Evolutionary conservation across 2,113 vertebrate genomes (phyloP).

Genomic region (Atractosteus spatula): DNA sequence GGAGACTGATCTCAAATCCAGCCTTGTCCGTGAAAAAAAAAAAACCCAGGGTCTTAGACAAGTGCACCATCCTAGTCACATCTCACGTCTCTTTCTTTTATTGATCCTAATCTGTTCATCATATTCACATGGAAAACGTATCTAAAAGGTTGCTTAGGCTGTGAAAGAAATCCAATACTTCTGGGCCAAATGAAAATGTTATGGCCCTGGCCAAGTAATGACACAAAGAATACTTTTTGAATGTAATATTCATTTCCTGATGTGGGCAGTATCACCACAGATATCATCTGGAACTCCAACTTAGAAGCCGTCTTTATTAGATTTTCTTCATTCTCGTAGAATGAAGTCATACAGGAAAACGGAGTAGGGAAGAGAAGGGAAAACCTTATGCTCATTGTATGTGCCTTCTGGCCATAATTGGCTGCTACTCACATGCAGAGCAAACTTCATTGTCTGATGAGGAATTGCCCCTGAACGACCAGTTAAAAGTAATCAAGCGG

Average conservation of each 20-base stretch:
- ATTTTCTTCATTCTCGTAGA: slow-evolving; percentile 65
- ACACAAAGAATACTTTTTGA: slow-evolving; percentile 72
- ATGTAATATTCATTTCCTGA: slow-evolving; percentile 77
- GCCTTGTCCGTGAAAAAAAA: background rate
- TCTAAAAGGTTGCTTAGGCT: slow-evolving; percentile 68
- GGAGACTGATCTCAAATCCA: background rate
- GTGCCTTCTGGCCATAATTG: background rate
- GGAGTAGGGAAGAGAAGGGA: slow-evolving; percentile 22
- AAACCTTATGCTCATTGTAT: slow-evolving; percentile 29
- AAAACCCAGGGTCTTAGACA: background rate
- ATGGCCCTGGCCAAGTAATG: slow-evolving; percentile 64
- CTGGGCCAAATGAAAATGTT: slow-evolving; percentile 69
- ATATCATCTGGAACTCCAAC: slow-evolving; percentile 58
- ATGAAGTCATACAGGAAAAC: slow-evolving; percentile 58
- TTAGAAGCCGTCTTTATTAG: slow-evolving; percentile 65
- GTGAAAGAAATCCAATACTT: slow-evolving; percentile 73
- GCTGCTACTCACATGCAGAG: background rate
- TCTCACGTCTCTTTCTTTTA: background rate
- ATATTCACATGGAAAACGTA: slow-evolving; percentile 73
- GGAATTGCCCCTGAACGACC: slow-evolving; percentile 1
- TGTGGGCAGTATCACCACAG: slow-evolving; percentile 61
- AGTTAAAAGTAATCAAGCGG: background rate
- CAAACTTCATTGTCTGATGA: background rate
- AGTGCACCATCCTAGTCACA: background rate
- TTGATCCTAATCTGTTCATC: slow-evolving; percentile 64